These are phyloP conservation scores for Hartigia nigra DNA, from an alignment of 2,888 invertebrate species.

Conservation along the genomic window DNA sequence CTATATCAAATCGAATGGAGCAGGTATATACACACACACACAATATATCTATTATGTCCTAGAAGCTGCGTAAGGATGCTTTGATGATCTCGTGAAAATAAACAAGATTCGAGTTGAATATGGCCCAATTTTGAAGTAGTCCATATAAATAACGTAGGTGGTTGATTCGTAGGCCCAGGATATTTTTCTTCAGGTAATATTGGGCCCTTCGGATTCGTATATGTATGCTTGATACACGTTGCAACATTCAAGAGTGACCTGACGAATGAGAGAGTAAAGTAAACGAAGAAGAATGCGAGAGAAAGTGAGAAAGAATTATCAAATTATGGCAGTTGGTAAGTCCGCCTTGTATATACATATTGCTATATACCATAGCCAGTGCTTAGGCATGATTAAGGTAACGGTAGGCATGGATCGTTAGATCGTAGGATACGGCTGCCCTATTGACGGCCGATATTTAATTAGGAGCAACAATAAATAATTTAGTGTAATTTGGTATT, in stretches of 20 bases:
- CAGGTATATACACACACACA: background rate
- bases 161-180: background rate
- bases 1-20: background rate
- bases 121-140: background rate
- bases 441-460: slow-evolving; percentile 49
- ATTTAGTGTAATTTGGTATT: slow-evolving; percentile 49
- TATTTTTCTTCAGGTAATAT: background rate
- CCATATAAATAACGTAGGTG: background rate
- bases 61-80: background rate
- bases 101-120: background rate
- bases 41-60: background rate
- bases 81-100: background rate
- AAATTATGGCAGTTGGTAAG: background rate
- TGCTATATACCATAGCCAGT: background rate
- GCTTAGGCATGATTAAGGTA: slow-evolving; percentile 51
- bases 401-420: slow-evolving; percentile 48
- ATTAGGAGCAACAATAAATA: slow-evolving; percentile 45
- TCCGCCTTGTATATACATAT: background rate
- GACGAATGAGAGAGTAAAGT: background rate
- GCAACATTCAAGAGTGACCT: background rate
- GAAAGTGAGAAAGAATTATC: background rate
- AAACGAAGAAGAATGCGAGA: background rate
- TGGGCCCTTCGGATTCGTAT: background rate
- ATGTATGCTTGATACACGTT: background rate
- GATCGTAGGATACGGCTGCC: slow-evolving; percentile 41